phyloP scores from a whole-genome alignment of 37 sponge, comb jelly and placozoan species.

The Beroe forskalii region DNA sequence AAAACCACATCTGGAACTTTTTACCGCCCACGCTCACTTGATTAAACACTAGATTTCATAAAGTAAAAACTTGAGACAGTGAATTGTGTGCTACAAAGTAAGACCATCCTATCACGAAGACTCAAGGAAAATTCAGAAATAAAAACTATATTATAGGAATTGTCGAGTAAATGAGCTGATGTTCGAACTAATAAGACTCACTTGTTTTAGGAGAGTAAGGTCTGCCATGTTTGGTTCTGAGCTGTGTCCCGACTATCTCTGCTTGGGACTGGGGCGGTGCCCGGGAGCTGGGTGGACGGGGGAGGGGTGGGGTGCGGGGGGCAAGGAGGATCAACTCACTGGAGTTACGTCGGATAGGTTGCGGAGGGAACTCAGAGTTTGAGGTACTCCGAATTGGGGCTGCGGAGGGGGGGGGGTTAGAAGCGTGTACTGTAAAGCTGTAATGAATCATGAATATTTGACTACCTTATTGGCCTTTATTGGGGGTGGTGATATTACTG shows the following conservation, averaged over 20 bases:
- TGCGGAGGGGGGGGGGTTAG: not conserved
- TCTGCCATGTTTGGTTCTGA: conserved; percentile 45
- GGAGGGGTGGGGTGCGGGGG: not conserved
- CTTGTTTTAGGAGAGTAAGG: conserved; percentile 59
- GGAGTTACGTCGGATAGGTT: conserved; percentile 56
- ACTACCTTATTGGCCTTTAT: too few relatives aligned
- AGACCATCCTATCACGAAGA: too few relatives aligned
- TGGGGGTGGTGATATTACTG: too few relatives aligned
- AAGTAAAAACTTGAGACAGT: too few relatives aligned
- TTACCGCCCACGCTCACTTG: too few relatives aligned
- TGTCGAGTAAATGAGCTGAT: too few relatives aligned
- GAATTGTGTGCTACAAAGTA: too few relatives aligned
- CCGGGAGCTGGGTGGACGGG: conserved; percentile 24
- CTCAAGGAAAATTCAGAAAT: too few relatives aligned
- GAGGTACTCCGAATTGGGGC: conserved; percentile 40
- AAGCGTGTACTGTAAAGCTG: not conserved
- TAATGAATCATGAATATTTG: not conserved
- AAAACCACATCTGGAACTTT: too few relatives aligned
- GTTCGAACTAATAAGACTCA: too few relatives aligned
- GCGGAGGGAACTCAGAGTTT: conserved; percentile 42
- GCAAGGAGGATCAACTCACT: not conserved
- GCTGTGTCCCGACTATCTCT: conserved; percentile 35
- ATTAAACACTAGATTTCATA: too few relatives aligned
- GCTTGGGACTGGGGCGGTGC: conserved; percentile 38
- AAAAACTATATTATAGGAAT: too few relatives aligned